Base-by-base conservation (phyloP, 2,888 invertebrate species). In the Papilio protenor region DNA sequence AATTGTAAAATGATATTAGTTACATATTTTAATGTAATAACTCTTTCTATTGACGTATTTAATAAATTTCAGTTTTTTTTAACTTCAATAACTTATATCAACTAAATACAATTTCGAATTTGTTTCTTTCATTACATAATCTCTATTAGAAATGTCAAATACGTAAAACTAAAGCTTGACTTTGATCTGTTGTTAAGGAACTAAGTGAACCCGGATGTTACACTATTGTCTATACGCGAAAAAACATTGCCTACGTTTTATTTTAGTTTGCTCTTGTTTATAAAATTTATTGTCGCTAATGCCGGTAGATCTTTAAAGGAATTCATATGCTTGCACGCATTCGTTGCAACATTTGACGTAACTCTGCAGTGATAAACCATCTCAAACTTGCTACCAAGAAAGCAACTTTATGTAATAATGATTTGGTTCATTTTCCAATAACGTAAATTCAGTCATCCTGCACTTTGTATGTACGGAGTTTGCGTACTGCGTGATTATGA, bases 361-460 rank as follows among this genome's bases (percentile, higher is more conserved):
- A 72, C 57, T 21, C 0, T 27, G 23, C 10, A 45, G 40, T 27
- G 66, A 71, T 59, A 21, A 57, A 45, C 33, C 33, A 18, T 33
- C 21, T 57, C 23, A 14, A 12, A 59, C 21, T 21, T 18, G 61
- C 11, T 5, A 52, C 49, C 18, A n/a, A 64, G 49, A 64, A 52
- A 47, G 40, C 49, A 23, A 23, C 72, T 49, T 72, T 40, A 11
- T 3, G 6, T 52, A 16, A 47, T 14, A 11, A 18, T 10, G 8
- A 40, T 76, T 27, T 40, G 40, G 64, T 76, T 40, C 72, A 76
- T 14, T 72, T 72, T 76, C 10, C n/a, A 76, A 47, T 57, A 64
- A 76, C 4, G 23, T 11, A 21, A n/a, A 23, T 45, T 3, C 23
- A 16, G 11, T 72, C 21, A 74, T 74, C 49, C 21, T 45, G 14